A percentile compares a stretch with the other conserved stretches of the same genome.
phyloP scores from a whole-genome alignment of 2,888 invertebrate species.

The Nematopogon swammerdamellus region DNA sequence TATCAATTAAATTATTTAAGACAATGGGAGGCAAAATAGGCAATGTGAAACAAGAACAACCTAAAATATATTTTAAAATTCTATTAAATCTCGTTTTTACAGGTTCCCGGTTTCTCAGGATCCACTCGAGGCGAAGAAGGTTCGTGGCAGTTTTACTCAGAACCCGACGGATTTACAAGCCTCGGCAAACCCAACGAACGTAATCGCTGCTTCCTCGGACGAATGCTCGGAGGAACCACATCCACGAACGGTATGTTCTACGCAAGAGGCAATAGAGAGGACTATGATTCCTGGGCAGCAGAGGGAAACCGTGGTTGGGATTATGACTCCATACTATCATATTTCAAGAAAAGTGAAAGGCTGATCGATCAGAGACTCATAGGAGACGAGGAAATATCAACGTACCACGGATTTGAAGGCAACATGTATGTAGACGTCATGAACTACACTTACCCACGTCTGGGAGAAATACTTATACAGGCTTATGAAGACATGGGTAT shows the following conservation, averaged over 20 bases:
- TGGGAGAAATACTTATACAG: not conserved
- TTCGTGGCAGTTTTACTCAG: not conserved
- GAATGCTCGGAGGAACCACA: not conserved
- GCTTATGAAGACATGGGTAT: not conserved
- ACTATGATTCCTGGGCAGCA: not conserved
- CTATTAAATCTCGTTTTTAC: too few species aligned
- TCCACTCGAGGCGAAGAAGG: not conserved
- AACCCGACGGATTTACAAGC: not conserved
- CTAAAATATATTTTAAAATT: too few species aligned
- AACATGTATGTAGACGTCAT: not conserved
- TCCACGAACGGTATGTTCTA: not conserved
- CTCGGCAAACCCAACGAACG: not conserved
- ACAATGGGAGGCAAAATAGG: too few species aligned
- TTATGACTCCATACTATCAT: not conserved
- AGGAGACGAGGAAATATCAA: not conserved
- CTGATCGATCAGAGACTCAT: not conserved
- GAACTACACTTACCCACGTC: not conserved
- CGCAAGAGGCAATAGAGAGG: not conserved
- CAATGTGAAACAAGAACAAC: too few species aligned
- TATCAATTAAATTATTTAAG: too few species aligned
- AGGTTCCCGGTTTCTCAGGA: not conserved
- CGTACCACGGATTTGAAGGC: not conserved
- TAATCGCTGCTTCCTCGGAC: not conserved
- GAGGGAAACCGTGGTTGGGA: not conserved
- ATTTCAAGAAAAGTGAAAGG: not conserved